A percentile compares a stretch with the other conserved stretches of the same genome.
Conservation (phyloP, 1,140 invertebrate genomes). For the Rhopalosiphum maidis region DNA sequence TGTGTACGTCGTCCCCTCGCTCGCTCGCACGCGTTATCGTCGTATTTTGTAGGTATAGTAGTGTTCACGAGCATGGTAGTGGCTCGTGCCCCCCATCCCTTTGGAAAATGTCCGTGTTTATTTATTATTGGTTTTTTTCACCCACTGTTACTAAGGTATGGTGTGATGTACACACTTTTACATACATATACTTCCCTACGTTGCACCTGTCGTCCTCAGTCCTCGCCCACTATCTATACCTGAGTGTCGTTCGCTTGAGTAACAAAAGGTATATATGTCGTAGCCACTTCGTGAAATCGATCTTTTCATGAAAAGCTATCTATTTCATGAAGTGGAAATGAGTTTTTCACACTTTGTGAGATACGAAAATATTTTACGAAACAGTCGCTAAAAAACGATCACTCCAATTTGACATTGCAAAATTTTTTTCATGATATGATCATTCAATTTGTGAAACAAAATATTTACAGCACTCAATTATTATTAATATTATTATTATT, state of each 20-base stretch:
- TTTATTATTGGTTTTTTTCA: constrained; percentile 43
- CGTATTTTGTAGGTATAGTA: neutral
- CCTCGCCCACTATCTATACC: neutral
- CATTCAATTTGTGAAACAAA: neutral
- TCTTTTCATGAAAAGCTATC: neutral
- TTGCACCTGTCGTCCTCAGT: neutral
- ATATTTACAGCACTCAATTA: neutral
- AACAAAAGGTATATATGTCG: neutral
- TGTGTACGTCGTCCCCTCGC: neutral
- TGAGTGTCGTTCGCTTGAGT: neutral
- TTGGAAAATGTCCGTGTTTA: neutral
- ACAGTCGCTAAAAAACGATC: neutral
- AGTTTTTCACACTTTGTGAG: too few species aligned
- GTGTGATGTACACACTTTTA: neutral
- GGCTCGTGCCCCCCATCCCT: constrained; percentile 34
- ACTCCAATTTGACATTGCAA: neutral
- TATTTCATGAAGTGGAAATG: neutral
- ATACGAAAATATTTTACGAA: neutral
- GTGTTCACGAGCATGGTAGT: neutral
- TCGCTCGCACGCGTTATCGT: neutral
- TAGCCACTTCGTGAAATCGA: neutral
- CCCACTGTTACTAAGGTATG: neutral
- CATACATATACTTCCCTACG: neutral
- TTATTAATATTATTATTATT: neutral
- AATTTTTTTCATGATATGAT: neutral